These are phyloP conservation scores for Dicrostonyx torquatus DNA, from an alignment of 2,797 vertebrate genomes.

Conservation along the genomic window DNA sequence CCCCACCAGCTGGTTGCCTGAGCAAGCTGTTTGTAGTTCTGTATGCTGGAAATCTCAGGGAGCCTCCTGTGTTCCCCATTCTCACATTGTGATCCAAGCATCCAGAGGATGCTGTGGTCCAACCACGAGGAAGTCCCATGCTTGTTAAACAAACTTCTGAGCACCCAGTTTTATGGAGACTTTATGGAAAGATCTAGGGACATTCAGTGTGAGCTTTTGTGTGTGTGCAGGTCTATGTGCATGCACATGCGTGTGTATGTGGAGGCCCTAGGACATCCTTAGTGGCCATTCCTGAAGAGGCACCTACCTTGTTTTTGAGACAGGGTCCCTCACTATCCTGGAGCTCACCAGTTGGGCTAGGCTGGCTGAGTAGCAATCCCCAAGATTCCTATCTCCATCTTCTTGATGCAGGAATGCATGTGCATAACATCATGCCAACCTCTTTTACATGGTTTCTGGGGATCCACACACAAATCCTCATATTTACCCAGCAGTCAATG, in stretches of 20 bases:
- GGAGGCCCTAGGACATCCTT: neutral
- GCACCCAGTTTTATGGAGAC: neutral
- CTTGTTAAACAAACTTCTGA: neutral
- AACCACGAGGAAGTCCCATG: neutral
- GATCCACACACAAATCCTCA: neutral
- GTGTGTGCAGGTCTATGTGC: neutral
- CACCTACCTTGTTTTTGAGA: neutral
- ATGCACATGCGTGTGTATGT: neutral
- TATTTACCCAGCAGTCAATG: neutral
- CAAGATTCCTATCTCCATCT: neutral
- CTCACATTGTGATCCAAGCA: neutral
- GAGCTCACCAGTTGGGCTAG: neutral
- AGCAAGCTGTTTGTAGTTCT: slow-evolving; percentile 30
- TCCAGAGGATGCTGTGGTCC: neutral
- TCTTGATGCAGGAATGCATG: neutral
- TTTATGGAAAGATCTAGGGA: neutral
- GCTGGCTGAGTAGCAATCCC: neutral
- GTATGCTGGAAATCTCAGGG: neutral
- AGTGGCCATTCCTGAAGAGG: neutral
- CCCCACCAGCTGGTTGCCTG: neutral
- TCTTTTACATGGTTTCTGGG: neutral
- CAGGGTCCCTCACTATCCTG: neutral
- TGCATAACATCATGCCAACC: neutral
- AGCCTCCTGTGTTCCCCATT: neutral
- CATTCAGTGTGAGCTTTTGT: neutral